A percentile compares a stretch with the other conserved stretches of the same genome.
Evolutionary conservation across 1,140 invertebrate genomes (phyloP).

Genomic region (Panagrolaimus sp.): DNA sequence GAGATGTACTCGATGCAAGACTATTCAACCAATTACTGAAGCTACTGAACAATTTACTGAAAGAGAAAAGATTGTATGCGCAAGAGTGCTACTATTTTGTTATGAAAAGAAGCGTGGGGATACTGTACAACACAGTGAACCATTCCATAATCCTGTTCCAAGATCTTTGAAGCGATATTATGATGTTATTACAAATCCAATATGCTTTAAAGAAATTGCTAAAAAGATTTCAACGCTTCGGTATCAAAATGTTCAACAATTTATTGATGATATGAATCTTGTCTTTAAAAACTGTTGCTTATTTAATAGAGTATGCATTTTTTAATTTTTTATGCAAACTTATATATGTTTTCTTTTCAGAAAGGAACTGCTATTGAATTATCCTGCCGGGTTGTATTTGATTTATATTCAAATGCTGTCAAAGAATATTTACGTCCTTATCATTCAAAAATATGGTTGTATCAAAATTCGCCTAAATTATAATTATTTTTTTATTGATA

Average conservation of each 20-base stretch:
- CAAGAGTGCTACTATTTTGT: constrained; percentile 42
- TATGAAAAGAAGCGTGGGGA: constrained; percentile 20
- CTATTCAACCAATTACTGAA: constrained; percentile 25
- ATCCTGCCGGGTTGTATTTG: constrained; percentile 32
- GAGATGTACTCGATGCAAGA: constrained; percentile 33
- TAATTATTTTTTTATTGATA: too few relatives aligned
- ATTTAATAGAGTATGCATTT: constrained; percentile 31
- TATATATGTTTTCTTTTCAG: too few relatives aligned
- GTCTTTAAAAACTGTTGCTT: constrained; percentile 45
- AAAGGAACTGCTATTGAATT: constrained; percentile 19
- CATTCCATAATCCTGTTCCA: constrained; percentile 31
- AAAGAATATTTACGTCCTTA: constrained; percentile 33
- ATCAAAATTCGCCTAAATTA: too few relatives aligned
- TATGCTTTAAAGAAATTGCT: constrained; percentile 31
- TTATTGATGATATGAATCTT: constrained; percentile 44
- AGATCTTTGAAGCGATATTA: constrained; percentile 28
- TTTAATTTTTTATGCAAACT: too few relatives aligned
- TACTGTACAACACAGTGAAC: constrained; percentile 28
- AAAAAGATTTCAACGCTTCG: constrained; percentile 16
- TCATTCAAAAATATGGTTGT: constrained; percentile 27
- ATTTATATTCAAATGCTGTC: constrained; percentile 33
- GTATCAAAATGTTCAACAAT: constrained; percentile 27
- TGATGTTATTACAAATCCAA: constrained; percentile 34
- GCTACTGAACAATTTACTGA: background rate
- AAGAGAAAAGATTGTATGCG: constrained; percentile 29